Evolutionary conservation across 2,888 invertebrate genomes (phyloP), one percentile per base, ranked within the genome.

Genomic region (Eledona agricola): DNA sequence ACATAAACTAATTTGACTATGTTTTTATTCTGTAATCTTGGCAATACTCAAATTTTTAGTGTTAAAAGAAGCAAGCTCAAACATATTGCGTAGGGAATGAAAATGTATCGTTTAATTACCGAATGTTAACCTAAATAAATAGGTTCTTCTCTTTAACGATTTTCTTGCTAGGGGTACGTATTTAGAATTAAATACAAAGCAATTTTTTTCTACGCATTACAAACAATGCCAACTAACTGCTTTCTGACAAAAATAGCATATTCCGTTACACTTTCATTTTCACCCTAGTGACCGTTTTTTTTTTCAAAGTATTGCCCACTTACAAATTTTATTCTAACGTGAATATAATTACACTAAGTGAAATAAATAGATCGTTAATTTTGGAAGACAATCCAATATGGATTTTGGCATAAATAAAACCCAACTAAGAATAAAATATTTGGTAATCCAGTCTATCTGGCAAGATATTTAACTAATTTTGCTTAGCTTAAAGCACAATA

Each of bases 401-500:
- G 60, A 60, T 58, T 59, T 53, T 35, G 22, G 22, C 42, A 32
- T 32, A 42, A 58, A 52, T 45, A 35, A 52, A 49, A 53, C 46
- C 40, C 40, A 55, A 57, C 52, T 54, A 57, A 57, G 46, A 51
- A 58, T 56, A 62, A 55, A 61, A 62, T 62, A 67, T 66, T 66
- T 71, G 70, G 70, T 71, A 64, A 58, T 66, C 68, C 71, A 71
- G 71, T 71, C 71, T 69, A 67, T 67, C 64, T 61, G 64, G 65
- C 62, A 58, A 66, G 50, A 26, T 45, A 31, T 51, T 52, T 29
- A 56, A 37, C 52, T 58, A 59, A 43, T 43, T 16, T 47, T 54
- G 29, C 28, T 47, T 52, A 54, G 50, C 50, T 55, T 50, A 50
- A 55, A 55, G 55, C 55, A 45, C 49, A 49, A 49, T 50, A 50